Evolutionary conservation across 2,113 vertebrate species (phyloP).

Genomic region (Gila orcuttii): DNA sequence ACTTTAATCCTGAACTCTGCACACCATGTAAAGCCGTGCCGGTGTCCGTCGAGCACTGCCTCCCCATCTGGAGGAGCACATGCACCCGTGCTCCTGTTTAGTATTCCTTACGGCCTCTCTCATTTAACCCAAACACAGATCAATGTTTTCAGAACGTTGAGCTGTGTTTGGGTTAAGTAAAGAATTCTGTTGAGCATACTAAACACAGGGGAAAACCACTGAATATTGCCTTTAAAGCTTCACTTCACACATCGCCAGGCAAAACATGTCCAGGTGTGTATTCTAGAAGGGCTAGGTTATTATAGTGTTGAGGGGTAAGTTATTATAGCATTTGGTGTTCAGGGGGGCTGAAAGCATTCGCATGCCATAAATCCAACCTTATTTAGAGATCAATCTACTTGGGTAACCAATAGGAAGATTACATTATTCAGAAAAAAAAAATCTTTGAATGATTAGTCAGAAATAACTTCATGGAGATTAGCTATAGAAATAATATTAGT

Average conservation of each 20-base stretch:
- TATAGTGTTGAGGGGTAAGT: slow-evolving; percentile 34
- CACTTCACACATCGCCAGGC: slow-evolving; percentile 69
- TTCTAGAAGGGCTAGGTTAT: slow-evolving; percentile 48
- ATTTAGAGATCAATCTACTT: background rate
- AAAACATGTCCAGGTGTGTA: slow-evolving; percentile 44
- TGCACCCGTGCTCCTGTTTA: slow-evolving; percentile 60
- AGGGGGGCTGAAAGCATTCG: background rate
- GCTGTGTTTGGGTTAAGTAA: slow-evolving; percentile 76
- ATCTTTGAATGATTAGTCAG: background rate
- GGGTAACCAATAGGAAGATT: background rate
- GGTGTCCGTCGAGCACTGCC: slow-evolving; percentile 29
- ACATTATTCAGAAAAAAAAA: background rate
- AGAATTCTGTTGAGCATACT: slow-evolving; percentile 73
- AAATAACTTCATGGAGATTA: background rate
- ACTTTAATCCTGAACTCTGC: slow-evolving; percentile 34
- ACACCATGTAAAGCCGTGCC: background rate
- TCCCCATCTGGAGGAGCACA: slow-evolving; percentile 61
- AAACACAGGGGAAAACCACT: slow-evolving; percentile 58
- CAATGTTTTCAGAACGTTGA: slow-evolving; percentile 72
- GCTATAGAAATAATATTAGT: background rate
- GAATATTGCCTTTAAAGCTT: slow-evolving; percentile 58
- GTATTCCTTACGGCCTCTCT: slow-evolving; percentile 66
- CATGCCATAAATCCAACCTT: background rate
- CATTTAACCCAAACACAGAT: slow-evolving; percentile 74
- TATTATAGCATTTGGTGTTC: slow-evolving; percentile 13